A percentile compares a stretch with the other conserved stretches of the same genome.
These are phyloP conservation scores for Stegodyphus mimosarum DNA, from an alignment of 1,140 invertebrate genomes.

Conservation along the genomic window DNA sequence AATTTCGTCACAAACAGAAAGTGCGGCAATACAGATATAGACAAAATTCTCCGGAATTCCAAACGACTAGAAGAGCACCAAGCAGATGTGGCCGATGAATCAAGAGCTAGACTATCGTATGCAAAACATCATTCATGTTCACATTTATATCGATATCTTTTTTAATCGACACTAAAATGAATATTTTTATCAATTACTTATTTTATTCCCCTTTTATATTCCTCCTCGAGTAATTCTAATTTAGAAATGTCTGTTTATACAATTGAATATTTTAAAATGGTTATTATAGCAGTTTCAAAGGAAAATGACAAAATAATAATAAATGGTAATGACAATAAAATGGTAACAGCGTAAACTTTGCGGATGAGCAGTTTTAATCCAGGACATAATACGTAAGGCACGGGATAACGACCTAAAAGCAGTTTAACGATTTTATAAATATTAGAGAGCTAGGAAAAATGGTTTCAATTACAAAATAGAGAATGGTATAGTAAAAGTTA, in stretches of 20 bases:
- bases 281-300: not conserved
- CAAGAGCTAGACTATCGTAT: not conserved
- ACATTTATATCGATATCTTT: not conserved
- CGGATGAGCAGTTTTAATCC: no score
- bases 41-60: constrained; percentile 3
- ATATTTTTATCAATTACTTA: not conserved
- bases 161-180: not conserved
- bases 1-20: constrained; percentile 4
- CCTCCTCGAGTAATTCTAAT: not conserved
- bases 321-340: no score
- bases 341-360: no score
- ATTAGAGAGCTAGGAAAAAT: no score
- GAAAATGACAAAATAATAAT: no score
- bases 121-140: not conserved
- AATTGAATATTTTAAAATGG: not conserved
- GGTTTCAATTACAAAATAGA: no score
- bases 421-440: no score
- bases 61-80: not conserved
- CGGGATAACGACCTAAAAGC: no score
- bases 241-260: not conserved
- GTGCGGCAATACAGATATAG: constrained; percentile 6
- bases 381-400: no score
- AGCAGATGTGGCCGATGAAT: not conserved
- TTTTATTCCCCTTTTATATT: constrained; percentile 3
- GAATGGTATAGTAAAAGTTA: no score